These are phyloP conservation scores for Drosophila lacicola DNA, from an alignment of 2,888 invertebrate genomes.

Conservation along the genomic window DNA sequence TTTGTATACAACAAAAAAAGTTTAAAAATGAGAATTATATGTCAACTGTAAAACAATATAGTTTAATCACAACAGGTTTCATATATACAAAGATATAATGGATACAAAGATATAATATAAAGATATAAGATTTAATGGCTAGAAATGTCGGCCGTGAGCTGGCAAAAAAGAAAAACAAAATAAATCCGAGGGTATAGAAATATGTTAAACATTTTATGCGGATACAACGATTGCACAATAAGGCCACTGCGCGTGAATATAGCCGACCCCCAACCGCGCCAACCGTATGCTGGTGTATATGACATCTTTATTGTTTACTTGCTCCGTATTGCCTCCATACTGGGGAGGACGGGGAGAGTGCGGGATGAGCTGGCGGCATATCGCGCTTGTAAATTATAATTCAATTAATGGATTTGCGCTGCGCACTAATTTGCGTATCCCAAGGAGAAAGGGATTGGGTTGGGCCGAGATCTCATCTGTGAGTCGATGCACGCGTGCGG, in stretches of 20 bases:
- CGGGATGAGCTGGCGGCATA: conserved; percentile 6
- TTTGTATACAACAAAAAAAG: no score
- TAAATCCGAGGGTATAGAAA: conserved; percentile 4
- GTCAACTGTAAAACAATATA: no score
- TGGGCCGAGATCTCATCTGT: conserved; percentile 23
- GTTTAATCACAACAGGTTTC: no score
- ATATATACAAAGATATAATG: no score
- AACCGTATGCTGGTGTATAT: conserved; percentile 30
- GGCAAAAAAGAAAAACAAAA: not conserved
- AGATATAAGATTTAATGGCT: no score
- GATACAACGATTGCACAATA: conserved; percentile 31
- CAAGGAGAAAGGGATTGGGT: conserved; percentile 7
- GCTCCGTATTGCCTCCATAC: conserved; percentile 29
- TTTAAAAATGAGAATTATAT: no score
- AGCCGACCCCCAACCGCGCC: conserved; percentile 19
- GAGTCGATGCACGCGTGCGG: conserved; percentile 26
- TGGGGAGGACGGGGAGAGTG: not conserved
- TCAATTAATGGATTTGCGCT: conserved; percentile 74
- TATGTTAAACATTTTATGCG: conserved; percentile 19
- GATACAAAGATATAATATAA: no score
- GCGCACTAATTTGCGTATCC: conserved; percentile 65
- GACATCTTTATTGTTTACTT: conserved; percentile 59
- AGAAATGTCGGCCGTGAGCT: conserved; percentile 2
- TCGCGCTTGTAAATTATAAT: conserved; percentile 68
- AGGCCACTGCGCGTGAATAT: conserved; percentile 23